Base-by-base conservation (phyloP, 2,113 vertebrate species). In the Clarias macrocephalus region DNA sequence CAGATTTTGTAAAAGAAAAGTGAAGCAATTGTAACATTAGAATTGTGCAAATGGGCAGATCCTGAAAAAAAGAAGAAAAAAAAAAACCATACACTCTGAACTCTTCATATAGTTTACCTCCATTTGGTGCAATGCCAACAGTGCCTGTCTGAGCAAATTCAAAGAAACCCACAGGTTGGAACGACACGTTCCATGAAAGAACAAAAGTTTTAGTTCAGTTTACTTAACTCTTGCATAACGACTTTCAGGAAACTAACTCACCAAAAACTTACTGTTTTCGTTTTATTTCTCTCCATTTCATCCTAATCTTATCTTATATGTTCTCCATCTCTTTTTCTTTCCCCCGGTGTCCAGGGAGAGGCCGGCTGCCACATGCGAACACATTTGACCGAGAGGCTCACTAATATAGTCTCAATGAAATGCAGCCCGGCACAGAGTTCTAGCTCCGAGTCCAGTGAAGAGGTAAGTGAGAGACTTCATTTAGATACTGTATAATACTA, bases 391-490 rank as follows among this genome's bases (percentile, higher is more conserved):
- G 48, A 72, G 25, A 21, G 85, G 42, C 37, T 85, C 0, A 3
- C 88, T 1, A 84, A 90, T 66, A 88, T 94, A 30, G 0, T 92
- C 2, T 89, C 89, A 19, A 82, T 94, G 68, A 89, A 54, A 3
- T 95, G 94, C 42, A 57, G 83, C 85, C 57, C 6, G 0, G 83
- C 83, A 21, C 19, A 75, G 48, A 92, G 92, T 90, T 92, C 91
- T 83, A 94, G 94, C 90, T 93, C 92, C 0, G 92, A 93, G 88
- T 94, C 93, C 25, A 90, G 90, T 63, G 93, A 94, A 87, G 92
- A 93, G 92, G 94, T 94, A 86, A 92, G 92, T 57, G 70, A 6
- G 57, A 62, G 10, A 30, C 72, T 75, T 15, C 7, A 80, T 28
- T 79, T 30, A 56, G 8, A 79, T 30, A 30, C 12, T 1, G 10